Conservation (phyloP, 2,113 vertebrate genomes). For the Camelus dromedarius region DNA sequence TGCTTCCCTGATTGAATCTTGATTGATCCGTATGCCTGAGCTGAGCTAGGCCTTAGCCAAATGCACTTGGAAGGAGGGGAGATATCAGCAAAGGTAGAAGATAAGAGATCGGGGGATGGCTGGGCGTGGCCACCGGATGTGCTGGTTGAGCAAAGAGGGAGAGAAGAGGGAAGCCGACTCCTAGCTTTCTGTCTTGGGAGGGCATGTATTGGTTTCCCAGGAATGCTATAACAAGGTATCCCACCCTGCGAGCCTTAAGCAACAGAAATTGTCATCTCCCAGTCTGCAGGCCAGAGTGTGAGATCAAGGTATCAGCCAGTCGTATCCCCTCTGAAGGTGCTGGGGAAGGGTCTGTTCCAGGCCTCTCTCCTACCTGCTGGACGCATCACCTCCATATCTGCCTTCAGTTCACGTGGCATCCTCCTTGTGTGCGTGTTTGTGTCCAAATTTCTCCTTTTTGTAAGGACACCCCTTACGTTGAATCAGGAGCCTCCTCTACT, state of each 20-base stretch:
- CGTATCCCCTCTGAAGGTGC: not conserved
- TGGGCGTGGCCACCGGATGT: accelerated
- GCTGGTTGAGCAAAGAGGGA: not conserved
- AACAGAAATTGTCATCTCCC: not conserved
- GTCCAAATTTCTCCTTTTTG: not conserved
- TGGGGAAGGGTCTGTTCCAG: not conserved
- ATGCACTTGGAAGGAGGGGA: not conserved
- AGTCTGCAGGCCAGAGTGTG: not conserved
- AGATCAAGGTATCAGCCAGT: not conserved
- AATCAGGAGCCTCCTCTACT: not conserved
- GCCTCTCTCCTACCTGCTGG: too few relatives aligned
- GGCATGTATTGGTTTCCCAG: not conserved
- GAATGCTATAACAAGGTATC: not conserved
- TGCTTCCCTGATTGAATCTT: not conserved
- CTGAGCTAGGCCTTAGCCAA: not conserved
- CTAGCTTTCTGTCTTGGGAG: too few relatives aligned
- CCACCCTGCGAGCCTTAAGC: not conserved
- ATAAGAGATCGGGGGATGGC: not conserved
- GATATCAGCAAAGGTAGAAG: not conserved
- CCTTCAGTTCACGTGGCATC: not conserved
- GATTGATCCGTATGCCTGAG: not conserved
- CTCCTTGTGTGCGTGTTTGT: too few relatives aligned
- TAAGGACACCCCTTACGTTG: not conserved
- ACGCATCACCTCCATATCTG: not conserved
- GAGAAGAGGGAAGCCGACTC: not conserved